Percentiles rank a stretch among this genome's conserved stretches.
Evolutionary conservation across 2,888 invertebrate species (phyloP).

Genomic region (Plusia festucae): DNA sequence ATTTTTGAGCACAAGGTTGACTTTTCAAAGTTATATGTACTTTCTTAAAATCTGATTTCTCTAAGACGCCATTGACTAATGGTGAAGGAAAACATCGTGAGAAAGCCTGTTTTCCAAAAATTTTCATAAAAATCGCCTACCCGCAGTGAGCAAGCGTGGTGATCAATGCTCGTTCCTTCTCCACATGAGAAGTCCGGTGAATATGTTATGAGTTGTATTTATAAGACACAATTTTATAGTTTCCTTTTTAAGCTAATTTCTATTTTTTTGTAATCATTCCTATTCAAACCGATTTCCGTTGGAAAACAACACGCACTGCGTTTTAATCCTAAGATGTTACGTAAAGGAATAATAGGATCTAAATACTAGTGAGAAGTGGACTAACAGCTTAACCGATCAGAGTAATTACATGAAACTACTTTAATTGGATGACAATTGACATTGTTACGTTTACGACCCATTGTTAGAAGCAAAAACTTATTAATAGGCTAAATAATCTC

Average conservation of each 20-base stretch:
- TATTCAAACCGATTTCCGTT: slow-evolving; percentile 1
- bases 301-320: slow-evolving; percentile 12
- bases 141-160: too few relatives aligned
- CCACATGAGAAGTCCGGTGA: too few relatives aligned
- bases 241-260: slow-evolving; percentile 33
- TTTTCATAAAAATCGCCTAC: too few relatives aligned
- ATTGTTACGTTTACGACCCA: slow-evolving; percentile 52
- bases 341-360: slow-evolving; percentile 38
- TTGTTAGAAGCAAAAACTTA: slow-evolving; percentile 47
- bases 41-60: too few relatives aligned
- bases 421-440: slow-evolving; percentile 58
- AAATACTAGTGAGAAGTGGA: slow-evolving; percentile 37
- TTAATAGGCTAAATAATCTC: slow-evolving; percentile 31
- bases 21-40: too few relatives aligned
- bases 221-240: slow-evolving; percentile 29
- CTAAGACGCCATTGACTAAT: too few relatives aligned
- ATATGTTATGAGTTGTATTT: slow-evolving; percentile 33
- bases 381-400: slow-evolving; percentile 34
- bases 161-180: too few relatives aligned
- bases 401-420: slow-evolving; percentile 54
- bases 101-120: too few relatives aligned
- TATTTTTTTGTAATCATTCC: neutral
- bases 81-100: too few relatives aligned
- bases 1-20: too few relatives aligned
- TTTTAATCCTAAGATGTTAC: slow-evolving; percentile 30